phyloP scores from a whole-genome alignment of 2,113 vertebrate genomes.

The Ctenomys sociabilis region DNA sequence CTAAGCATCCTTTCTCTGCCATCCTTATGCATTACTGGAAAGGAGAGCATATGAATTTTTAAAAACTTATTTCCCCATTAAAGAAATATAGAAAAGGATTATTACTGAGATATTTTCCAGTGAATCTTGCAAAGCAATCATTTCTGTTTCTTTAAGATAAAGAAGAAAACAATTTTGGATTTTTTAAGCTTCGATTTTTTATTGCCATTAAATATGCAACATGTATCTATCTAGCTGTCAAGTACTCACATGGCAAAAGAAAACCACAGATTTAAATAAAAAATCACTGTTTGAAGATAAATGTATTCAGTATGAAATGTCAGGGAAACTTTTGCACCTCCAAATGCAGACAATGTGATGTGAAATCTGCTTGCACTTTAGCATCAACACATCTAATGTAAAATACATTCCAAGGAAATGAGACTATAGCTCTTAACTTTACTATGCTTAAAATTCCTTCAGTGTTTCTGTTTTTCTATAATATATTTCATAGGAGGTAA shows the following conservation, averaged over 20 bases:
- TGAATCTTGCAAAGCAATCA: not conserved
- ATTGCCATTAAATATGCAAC: not conserved
- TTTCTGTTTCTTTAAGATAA: not conserved
- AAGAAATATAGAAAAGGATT: not conserved
- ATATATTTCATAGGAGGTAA: not conserved
- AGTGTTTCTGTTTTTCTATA: not conserved
- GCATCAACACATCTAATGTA: not conserved
- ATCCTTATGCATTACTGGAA: not conserved
- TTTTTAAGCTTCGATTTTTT: not conserved
- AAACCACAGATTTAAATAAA: not conserved
- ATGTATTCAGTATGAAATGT: conserved; percentile 8
- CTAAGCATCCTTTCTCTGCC: not conserved
- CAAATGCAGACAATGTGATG: not conserved
- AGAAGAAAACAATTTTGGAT: not conserved
- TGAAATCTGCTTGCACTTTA: conserved; percentile 6
- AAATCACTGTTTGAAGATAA: not conserved
- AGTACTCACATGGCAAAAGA: not conserved
- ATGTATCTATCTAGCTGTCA: not conserved
- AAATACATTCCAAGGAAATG: not conserved
- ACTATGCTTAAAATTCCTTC: not conserved
- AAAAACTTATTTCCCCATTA: not conserved
- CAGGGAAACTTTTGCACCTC: not conserved
- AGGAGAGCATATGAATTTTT: not conserved
- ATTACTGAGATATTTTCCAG: not conserved
- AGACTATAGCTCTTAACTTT: not conserved